Percentiles rank a stretch among this genome's conserved stretches.
These are phyloP conservation scores for Zoanthus solanderi DNA, from an alignment of 92 coral and sea anemone genomes.

Conservation along the genomic window DNA sequence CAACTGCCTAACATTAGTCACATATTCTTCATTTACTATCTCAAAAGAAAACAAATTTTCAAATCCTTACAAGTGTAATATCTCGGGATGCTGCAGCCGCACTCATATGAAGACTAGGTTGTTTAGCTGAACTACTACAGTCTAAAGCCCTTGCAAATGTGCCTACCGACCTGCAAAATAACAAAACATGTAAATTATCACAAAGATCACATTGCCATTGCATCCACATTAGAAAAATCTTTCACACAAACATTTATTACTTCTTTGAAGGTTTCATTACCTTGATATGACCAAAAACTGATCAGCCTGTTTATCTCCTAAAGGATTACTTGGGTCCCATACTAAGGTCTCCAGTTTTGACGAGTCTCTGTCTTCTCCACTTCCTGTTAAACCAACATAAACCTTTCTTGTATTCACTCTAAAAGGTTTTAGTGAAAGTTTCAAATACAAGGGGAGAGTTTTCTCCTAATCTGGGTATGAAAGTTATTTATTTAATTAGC, in stretches of 20 bases:
- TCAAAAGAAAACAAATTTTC: not conserved
- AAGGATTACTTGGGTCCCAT: constrained; percentile 86
- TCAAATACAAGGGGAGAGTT: not conserved
- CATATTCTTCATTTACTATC: too few species aligned
- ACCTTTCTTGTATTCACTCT: not conserved
- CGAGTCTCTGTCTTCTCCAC: constrained; percentile 84
- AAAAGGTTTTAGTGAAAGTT: not conserved
- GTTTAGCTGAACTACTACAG: constrained; percentile 98
- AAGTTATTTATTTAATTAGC: too few species aligned
- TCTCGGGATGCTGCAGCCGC: constrained; percentile 99
- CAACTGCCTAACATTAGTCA: too few species aligned
- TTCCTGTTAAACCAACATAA: constrained; percentile 41
- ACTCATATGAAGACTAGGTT: constrained; percentile 99
- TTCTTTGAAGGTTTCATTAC: constrained; percentile 39
- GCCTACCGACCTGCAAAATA: constrained; percentile 83
- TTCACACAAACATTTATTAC: not conserved
- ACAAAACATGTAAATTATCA: too few species aligned
- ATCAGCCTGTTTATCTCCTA: constrained; percentile 88
- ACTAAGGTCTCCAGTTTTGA: constrained; percentile 88
- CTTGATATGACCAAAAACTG: constrained; percentile 97
- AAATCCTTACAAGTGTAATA: constrained; percentile 82
- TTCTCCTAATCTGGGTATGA: not conserved
- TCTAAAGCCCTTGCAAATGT: constrained; percentile 99
- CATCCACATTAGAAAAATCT: not conserved
- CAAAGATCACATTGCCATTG: not conserved